These are phyloP conservation scores for Nycteola revayana DNA, from an alignment of 2,888 invertebrate genomes.

Conservation along the genomic window DNA sequence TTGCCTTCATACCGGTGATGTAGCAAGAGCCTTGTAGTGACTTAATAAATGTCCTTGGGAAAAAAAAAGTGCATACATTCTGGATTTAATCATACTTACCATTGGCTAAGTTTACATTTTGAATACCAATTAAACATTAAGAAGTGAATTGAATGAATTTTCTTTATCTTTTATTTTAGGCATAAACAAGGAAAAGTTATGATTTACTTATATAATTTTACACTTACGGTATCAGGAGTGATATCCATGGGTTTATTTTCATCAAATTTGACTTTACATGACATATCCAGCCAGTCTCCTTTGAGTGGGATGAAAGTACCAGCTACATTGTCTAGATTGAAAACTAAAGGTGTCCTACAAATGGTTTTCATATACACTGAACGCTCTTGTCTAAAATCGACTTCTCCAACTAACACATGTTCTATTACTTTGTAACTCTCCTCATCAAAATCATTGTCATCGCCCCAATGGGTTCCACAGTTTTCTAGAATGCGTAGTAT, in stretches of 20 bases:
- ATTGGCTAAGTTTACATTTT: too few species aligned
- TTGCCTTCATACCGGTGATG: too few species aligned
- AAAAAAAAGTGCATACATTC: too few species aligned
- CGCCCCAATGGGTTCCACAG: slow-evolving; percentile 76
- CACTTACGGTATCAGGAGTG: slow-evolving; percentile 58
- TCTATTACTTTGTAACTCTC: slow-evolving; percentile 51
- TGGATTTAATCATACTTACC: too few species aligned
- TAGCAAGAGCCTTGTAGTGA: too few species aligned
- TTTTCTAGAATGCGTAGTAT: slow-evolving; percentile 83
- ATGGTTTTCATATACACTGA: slow-evolving; percentile 31
- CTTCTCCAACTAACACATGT: slow-evolving; percentile 62
- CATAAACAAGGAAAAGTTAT: too few species aligned
- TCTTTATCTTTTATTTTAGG: too few species aligned
- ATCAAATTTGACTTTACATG: slow-evolving; percentile 83
- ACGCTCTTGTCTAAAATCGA: slow-evolving; percentile 53
- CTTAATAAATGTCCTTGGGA: too few species aligned
- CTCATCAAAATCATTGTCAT: slow-evolving; percentile 56
- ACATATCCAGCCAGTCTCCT: slow-evolving; percentile 87
- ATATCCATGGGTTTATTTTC: slow-evolving; percentile 74
- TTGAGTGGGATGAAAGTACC: slow-evolving; percentile 85
- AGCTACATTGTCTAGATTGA: slow-evolving; percentile 83
- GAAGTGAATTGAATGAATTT: too few species aligned
- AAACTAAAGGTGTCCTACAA: slow-evolving; percentile 44
- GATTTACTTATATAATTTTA: too few species aligned
- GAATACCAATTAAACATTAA: too few species aligned